phyloP scores from a whole-genome alignment of 2,888 invertebrate species.

The Tenthredo mesomela region DNA sequence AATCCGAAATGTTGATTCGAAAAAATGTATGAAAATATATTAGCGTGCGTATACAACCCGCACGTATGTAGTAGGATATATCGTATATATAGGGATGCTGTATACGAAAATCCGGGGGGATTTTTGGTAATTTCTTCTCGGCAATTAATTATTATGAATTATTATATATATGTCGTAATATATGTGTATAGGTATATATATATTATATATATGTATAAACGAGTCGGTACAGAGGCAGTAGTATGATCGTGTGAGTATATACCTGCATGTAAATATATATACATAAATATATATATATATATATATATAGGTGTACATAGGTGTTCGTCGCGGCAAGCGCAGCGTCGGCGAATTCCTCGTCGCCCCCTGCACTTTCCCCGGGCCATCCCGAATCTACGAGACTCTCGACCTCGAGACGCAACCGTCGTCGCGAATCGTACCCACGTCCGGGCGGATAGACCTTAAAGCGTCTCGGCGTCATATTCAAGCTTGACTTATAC shows the following conservation, averaged over 20 bases:
- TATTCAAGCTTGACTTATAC: constrained; percentile 10
- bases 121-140: neutral
- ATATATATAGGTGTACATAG: neutral
- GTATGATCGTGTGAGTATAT: neutral
- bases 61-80: too few species aligned
- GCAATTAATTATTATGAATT: constrained; percentile 1
- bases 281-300: neutral
- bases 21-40: too few species aligned
- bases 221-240: neutral
- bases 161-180: neutral
- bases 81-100: neutral
- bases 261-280: neutral
- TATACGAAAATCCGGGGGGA: neutral
- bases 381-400: constrained; percentile 62
- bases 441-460: constrained; percentile 60
- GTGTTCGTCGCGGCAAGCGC: constrained; percentile 60
- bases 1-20: too few species aligned
- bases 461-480: constrained; percentile 61
- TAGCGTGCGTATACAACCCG: too few species aligned
- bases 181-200: neutral
- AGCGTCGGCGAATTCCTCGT: constrained; percentile 75
- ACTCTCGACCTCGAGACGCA: constrained; percentile 64
- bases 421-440: constrained; percentile 59
- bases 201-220: neutral
- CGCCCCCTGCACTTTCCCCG: constrained; percentile 59